Percentiles rank a stretch among this genome's conserved stretches.
Conservation (phyloP, 2,888 invertebrate species). For the Odontocerum albicorne region DNA sequence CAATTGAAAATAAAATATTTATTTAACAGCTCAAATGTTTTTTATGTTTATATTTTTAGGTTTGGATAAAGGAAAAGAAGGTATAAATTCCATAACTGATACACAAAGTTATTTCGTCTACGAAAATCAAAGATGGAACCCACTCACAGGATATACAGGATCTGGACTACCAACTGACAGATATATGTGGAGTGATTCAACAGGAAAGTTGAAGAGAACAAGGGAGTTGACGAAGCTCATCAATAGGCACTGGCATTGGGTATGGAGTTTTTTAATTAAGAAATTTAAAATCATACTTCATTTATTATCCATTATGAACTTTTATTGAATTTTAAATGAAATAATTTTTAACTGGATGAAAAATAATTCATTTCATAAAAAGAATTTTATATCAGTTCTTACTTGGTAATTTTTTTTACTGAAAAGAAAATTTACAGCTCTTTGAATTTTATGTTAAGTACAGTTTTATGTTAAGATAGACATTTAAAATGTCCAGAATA, state of each 20-base stretch:
- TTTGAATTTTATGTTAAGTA: too few species aligned
- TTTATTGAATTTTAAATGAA: too few species aligned
- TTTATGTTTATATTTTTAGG: slow-evolving; percentile 41
- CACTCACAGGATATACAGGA: slow-evolving; percentile 84
- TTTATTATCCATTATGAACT: too few species aligned
- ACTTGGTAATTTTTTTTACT: too few species aligned
- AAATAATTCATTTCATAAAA: too few species aligned
- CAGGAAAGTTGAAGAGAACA: slow-evolving; percentile 80
- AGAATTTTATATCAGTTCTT: too few species aligned
- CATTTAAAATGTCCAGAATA: neutral
- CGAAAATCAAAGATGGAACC: slow-evolving; percentile 95
- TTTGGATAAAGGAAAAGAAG: slow-evolving; percentile 57
- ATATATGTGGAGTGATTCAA: slow-evolving; percentile 90
- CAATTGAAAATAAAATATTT: neutral
- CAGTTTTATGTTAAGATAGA: too few species aligned
- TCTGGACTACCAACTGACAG: slow-evolving; percentile 85
- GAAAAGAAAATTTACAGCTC: too few species aligned
- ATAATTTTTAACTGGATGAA: too few species aligned
- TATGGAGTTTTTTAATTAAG: too few species aligned
- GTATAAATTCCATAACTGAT: slow-evolving; percentile 77
- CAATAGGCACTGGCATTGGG: slow-evolving; percentile 90
- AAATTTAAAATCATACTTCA: too few species aligned
- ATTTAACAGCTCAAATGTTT: neutral
- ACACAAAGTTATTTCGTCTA: slow-evolving; percentile 86
- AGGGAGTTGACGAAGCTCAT: slow-evolving; percentile 84